A percentile compares a stretch with the other conserved stretches of the same genome.
Evolutionary conservation across 2,113 vertebrate species (phyloP).

Genomic region (Gambusia holbrooki): DNA sequence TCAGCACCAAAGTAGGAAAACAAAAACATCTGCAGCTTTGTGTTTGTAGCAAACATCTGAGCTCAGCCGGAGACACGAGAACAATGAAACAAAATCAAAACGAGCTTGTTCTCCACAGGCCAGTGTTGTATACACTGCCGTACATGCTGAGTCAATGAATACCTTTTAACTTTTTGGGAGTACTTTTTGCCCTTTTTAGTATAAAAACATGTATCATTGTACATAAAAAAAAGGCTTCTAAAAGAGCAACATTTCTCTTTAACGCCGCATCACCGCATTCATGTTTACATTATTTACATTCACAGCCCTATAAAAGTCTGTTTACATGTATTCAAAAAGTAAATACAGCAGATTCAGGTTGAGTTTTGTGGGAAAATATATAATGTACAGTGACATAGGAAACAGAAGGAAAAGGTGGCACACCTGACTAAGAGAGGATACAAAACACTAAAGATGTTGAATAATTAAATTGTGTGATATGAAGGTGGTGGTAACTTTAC

Average conservation of each 20-base stretch:
- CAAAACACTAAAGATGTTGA: neutral
- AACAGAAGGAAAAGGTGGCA: neutral
- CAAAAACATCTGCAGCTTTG: conserved; percentile 12
- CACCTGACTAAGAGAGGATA: neutral
- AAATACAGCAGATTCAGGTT: conserved; percentile 39
- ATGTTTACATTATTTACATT: conserved; percentile 63
- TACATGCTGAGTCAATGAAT: conserved; percentile 52
- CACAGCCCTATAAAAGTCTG: conserved; percentile 50
- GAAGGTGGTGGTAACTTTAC: no score
- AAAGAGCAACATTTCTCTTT: conserved; percentile 44
- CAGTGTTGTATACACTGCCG: conserved; percentile 33
- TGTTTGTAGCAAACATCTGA: conserved; percentile 27
- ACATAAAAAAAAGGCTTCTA: conserved; percentile 55
- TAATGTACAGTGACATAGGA: conserved; percentile 16
- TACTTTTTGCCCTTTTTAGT: conserved; percentile 41
- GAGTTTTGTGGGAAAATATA: conserved; percentile 32
- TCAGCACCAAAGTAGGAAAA: conserved; percentile 15
- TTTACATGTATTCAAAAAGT: conserved; percentile 42
- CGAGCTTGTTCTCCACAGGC: conserved; percentile 42
- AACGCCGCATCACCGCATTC: conserved; percentile 1
- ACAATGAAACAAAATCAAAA: conserved; percentile 37
- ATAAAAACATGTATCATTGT: conserved; percentile 59
- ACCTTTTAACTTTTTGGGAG: conserved; percentile 29
- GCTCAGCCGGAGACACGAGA: conserved; percentile 27
- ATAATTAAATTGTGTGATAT: neutral